These are phyloP conservation scores for Achatina immaculata DNA, from an alignment of 1,140 invertebrate genomes.

Conservation along the genomic window DNA sequence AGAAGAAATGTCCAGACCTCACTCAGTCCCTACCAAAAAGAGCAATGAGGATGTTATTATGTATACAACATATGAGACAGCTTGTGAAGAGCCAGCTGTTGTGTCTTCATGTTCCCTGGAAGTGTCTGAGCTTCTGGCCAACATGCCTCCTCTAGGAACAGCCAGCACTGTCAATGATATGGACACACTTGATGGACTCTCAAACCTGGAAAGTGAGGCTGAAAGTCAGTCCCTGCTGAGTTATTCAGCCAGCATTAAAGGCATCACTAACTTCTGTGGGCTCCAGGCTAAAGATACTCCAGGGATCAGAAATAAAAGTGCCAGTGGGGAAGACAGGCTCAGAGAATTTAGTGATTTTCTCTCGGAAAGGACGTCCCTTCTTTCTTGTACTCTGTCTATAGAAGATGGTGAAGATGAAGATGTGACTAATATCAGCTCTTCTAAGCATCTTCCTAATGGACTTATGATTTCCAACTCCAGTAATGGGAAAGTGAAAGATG, in stretches of 20 bases:
- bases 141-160: constrained; percentile 35
- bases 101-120: constrained; percentile 39
- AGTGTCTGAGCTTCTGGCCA: constrained; percentile 34
- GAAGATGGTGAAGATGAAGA: constrained; percentile 27
- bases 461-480: background rate
- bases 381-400: constrained; percentile 36
- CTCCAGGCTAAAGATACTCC: background rate
- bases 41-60: background rate
- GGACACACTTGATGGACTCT: constrained; percentile 33
- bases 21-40: background rate
- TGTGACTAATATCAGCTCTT: constrained; percentile 16
- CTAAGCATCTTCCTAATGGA: constrained; percentile 16
- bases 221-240: constrained; percentile 33
- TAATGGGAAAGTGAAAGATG: constrained; percentile 29
- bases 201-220: constrained; percentile 33
- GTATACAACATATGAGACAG: background rate
- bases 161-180: constrained; percentile 19
- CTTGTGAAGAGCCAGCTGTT: constrained; percentile 12
- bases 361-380: constrained; percentile 34
- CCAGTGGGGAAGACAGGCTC: background rate
- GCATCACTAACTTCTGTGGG: background rate
- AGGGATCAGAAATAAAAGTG: background rate
- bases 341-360: constrained; percentile 34
- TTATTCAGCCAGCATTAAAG: constrained; percentile 15
- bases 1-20: background rate